Evolutionary conservation across 2,888 invertebrate genomes (phyloP), one percentile per base, ranked within the genome.

Genomic region (Cheilosia grossa): DNA sequence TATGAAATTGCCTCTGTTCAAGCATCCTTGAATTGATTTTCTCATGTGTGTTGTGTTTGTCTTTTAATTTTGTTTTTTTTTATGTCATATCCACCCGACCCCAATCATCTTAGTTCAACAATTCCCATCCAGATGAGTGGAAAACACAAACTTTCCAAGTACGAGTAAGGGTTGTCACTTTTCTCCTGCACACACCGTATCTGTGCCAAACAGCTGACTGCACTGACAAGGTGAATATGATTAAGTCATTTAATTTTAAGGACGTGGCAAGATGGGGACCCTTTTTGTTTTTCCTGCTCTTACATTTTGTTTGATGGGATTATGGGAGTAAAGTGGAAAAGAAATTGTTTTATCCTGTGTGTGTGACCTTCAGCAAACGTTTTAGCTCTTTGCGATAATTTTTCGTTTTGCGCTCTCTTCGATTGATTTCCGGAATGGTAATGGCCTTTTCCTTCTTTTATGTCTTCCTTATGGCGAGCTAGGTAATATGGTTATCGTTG

Each of bases 201-300:
- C 19, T 24, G 10, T 17, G 2, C 44, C n/a, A 9, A 33, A 33
- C 44, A 15, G 5, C 51, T 4, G 1, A 37, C 24, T 17, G 42
- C 44, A 51, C 54, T 54, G 53, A 17, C 40, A 75, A 42, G 58
- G 51, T 21, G 59, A 77, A 77, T 51, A 53, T 59, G 33, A 67
- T 75, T 75, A 75, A 61, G 58, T 17, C 67, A 59, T 77, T 58
- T 44, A 30, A 58, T 59, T 77, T 42, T 67, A 30, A 42, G 24
- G 17, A 59, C 30, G 59, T 59, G 33, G 54, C 24, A 13, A 37
- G n/a, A n/a, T 56, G 33, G 37, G 3, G 37, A 33, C 10, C 9
- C 6, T 0, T 27, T 30, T 15, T 33, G 37, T 47, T 47, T 56
- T 27, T 44, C n/a, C n/a, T n/a, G n/a, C 15, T 53, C 30, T 63